A percentile compares a stretch with the other conserved stretches of the same genome.
These are phyloP conservation scores for Alloscopus bannaensis DNA, from an alignment of 2,888 invertebrate genomes.

Conservation along the genomic window DNA sequence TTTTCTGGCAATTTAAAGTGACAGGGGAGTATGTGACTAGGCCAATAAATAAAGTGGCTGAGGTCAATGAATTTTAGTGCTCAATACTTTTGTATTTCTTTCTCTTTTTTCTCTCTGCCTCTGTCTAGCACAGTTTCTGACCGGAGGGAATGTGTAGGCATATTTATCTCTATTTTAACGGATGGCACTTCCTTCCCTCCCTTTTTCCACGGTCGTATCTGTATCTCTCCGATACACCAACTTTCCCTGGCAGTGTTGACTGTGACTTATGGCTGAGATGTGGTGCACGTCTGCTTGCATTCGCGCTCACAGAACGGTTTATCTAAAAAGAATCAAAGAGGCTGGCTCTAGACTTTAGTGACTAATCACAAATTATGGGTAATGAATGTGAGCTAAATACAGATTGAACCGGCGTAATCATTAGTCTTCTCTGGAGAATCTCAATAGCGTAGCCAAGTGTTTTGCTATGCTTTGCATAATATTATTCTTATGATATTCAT, in stretches of 20 bases:
- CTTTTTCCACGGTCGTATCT: not conserved
- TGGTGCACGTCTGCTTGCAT: slow-evolving; percentile 25
- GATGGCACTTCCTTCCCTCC: slow-evolving; percentile 13
- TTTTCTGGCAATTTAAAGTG: slow-evolving; percentile 55
- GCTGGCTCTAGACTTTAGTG: slow-evolving; percentile 19
- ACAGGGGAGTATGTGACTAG: slow-evolving; percentile 65
- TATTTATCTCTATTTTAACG: slow-evolving; percentile 20
- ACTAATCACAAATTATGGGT: slow-evolving; percentile 49
- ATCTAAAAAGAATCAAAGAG: slow-evolving; percentile 17
- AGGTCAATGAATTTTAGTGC: slow-evolving; percentile 59
- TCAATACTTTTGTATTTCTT: slow-evolving; percentile 34
- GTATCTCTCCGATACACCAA: slow-evolving; percentile 18
- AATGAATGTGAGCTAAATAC: slow-evolving; percentile 50
- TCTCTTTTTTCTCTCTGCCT: slow-evolving; percentile 21
- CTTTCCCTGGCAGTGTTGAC: slow-evolving; percentile 16
- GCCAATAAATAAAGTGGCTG: slow-evolving; percentile 63
- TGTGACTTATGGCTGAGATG: slow-evolving; percentile 11
- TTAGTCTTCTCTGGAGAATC: slow-evolving; percentile 59
- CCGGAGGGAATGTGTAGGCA: not conserved
- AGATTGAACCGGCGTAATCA: slow-evolving; percentile 33
- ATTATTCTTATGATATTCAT: too few species aligned
- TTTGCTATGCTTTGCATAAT: not conserved
- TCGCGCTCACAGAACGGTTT: not conserved
- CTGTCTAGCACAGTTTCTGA: too few species aligned
- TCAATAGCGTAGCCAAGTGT: slow-evolving; percentile 17